phyloP scores from a whole-genome alignment of 2,888 invertebrate genomes.

The Rhingia rostrata region DNA sequence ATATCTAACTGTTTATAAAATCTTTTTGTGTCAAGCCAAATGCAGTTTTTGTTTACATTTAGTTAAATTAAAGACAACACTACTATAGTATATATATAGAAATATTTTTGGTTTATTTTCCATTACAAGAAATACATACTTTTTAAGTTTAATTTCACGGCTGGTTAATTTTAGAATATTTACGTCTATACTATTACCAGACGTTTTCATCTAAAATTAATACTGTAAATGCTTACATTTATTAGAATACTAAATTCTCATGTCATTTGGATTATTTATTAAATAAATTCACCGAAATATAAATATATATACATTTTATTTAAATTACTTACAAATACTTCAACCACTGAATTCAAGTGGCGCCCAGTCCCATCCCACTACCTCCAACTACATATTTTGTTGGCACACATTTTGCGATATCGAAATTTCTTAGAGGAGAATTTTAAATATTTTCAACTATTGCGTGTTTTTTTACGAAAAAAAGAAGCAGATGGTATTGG shows the following conservation, averaged over 20 bases:
- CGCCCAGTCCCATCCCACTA: slow-evolving; percentile 26
- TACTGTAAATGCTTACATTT: slow-evolving; percentile 6
- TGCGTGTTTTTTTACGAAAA: not conserved
- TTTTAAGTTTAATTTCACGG: not conserved
- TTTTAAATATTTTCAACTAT: not conserved
- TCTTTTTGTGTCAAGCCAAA: too few relatives aligned
- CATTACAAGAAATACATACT: too few relatives aligned
- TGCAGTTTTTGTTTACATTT: too few relatives aligned
- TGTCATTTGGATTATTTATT: slow-evolving; percentile 30
- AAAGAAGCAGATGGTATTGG: slow-evolving; percentile 40
- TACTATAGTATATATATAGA: too few relatives aligned
- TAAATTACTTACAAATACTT: too few relatives aligned
- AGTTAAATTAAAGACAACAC: too few relatives aligned
- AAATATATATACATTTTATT: too few relatives aligned
- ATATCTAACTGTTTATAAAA: too few relatives aligned
- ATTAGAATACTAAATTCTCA: not conserved
- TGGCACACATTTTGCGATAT: slow-evolving; percentile 31
- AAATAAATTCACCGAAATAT: not conserved
- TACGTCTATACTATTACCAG: slow-evolving; percentile 43
- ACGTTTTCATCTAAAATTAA: slow-evolving; percentile 10
- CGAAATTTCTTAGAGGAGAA: slow-evolving; percentile 3
- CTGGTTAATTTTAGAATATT: slow-evolving; percentile 32
- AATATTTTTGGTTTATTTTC: too few relatives aligned
- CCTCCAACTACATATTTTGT: not conserved
- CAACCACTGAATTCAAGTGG: slow-evolving; percentile 24